Evolutionary conservation across 2,797 vertebrate species (phyloP).

Genomic region (Nannoperca australis): DNA sequence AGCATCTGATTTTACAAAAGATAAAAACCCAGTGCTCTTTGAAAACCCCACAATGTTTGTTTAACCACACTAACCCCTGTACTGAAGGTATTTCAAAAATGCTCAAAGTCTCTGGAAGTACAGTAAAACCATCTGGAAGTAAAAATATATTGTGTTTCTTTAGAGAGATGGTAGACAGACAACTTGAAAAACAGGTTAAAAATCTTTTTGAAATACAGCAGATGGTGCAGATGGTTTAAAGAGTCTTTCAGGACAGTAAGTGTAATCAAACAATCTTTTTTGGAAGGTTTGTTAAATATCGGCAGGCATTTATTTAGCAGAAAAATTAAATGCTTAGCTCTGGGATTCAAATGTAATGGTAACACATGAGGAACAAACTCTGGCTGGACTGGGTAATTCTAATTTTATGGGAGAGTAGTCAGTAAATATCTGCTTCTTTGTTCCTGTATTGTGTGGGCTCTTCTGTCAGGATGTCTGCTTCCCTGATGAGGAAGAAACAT

Average conservation of each 20-base stretch:
- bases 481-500: conserved; percentile 1
- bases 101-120: not conserved
- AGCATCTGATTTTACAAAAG: not conserved
- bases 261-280: not conserved
- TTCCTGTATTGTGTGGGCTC: not conserved
- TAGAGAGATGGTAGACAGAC: not conserved
- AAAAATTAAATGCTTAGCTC: not conserved
- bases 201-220: too few species aligned
- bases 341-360: not conserved
- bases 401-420: not conserved
- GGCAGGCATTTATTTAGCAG: not conserved
- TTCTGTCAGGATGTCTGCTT: conserved; percentile 21
- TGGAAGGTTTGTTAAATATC: not conserved
- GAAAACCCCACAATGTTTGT: not conserved
- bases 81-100: not conserved
- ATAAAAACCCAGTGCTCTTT: not conserved
- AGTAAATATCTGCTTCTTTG: not conserved
- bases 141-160: not conserved
- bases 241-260: not conserved
- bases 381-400: not conserved
- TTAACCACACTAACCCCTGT: not conserved
- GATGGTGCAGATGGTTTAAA: not conserved
- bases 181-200: not conserved
- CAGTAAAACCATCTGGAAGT: not conserved
- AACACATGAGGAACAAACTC: not conserved